These are phyloP conservation scores for Oeneis ivallda DNA, from an alignment of 2,888 invertebrate species.

Conservation along the genomic window DNA sequence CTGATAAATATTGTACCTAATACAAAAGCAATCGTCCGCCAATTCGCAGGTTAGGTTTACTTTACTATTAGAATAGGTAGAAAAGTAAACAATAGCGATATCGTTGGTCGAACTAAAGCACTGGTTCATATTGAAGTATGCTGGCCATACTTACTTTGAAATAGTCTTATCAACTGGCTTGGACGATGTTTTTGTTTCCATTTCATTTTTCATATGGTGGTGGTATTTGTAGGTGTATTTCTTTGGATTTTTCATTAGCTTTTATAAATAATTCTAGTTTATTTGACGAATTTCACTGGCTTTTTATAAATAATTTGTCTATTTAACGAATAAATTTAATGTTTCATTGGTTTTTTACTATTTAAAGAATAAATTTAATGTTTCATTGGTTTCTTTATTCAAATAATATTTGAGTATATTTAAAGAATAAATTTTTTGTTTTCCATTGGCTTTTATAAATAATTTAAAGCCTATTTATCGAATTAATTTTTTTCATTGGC, in stretches of 20 bases:
- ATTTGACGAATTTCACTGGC: not conserved
- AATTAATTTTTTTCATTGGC: not conserved
- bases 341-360: slow-evolving; percentile 70
- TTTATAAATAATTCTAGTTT: not conserved
- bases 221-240: too few species aligned
- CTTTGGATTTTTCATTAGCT: not conserved
- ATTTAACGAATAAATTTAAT: slow-evolving; percentile 39
- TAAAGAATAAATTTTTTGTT: not conserved
- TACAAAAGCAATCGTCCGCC: not conserved
- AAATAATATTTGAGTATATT: not conserved
- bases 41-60: slow-evolving; percentile 44
- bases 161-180: slow-evolving; percentile 36
- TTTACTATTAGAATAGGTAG: slow-evolving; percentile 58
- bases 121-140: slow-evolving; percentile 59
- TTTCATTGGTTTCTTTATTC: slow-evolving; percentile 69
- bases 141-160: slow-evolving; percentile 63
- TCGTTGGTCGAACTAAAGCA: slow-evolving; percentile 31
- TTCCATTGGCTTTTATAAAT: not conserved
- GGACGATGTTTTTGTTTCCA: slow-evolving; percentile 24
- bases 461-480: too few species aligned
- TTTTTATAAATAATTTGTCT: too few species aligned
- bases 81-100: slow-evolving; percentile 48
- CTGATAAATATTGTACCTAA: not conserved
- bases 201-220: too few species aligned
- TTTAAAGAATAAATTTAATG: slow-evolving; percentile 40